Evolutionary conservation across 2,888 invertebrate species (phyloP).

Genomic region (Harpalus rubripes): DNA sequence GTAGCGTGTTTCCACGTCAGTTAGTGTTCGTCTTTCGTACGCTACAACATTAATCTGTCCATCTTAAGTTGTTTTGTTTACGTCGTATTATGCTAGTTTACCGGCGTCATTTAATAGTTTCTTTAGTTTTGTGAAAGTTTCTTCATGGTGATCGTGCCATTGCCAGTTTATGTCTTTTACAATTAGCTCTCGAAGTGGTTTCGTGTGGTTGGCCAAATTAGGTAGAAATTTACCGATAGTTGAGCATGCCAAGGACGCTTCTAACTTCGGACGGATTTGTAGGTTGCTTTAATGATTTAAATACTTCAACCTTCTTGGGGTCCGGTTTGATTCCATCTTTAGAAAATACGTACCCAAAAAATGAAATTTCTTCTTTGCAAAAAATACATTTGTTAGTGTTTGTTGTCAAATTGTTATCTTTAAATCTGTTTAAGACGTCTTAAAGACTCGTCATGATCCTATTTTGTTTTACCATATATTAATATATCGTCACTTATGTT

Average conservation of each 20-base stretch:
- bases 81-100: background rate
- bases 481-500: slow-evolving; percentile 75
- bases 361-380: slow-evolving; percentile 69
- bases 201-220: slow-evolving; percentile 65
- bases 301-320: slow-evolving; percentile 70
- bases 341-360: slow-evolving; percentile 72
- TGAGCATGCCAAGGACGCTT: slow-evolving; percentile 71
- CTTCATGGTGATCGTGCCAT: slow-evolving; percentile 42
- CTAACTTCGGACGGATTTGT: slow-evolving; percentile 69
- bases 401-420: slow-evolving; percentile 68
- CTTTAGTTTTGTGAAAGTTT: slow-evolving; percentile 39
- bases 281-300: slow-evolving; percentile 70
- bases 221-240: slow-evolving; percentile 70
- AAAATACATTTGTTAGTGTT: slow-evolving; percentile 70
- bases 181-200: slow-evolving; percentile 56
- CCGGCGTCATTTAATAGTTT: background rate
- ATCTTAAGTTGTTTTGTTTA: background rate
- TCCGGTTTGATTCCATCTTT: slow-evolving; percentile 71
- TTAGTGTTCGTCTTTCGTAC: background rate
- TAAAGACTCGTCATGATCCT: slow-evolving; percentile 72
- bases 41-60: background rate
- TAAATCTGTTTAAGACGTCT: slow-evolving; percentile 70
- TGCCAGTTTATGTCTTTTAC: slow-evolving; percentile 56
- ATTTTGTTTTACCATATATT: slow-evolving; percentile 71
- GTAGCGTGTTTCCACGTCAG: background rate